These are phyloP conservation scores for Trinorchestia longiramus DNA, from an alignment of 1,140 invertebrate genomes.

Conservation along the genomic window DNA sequence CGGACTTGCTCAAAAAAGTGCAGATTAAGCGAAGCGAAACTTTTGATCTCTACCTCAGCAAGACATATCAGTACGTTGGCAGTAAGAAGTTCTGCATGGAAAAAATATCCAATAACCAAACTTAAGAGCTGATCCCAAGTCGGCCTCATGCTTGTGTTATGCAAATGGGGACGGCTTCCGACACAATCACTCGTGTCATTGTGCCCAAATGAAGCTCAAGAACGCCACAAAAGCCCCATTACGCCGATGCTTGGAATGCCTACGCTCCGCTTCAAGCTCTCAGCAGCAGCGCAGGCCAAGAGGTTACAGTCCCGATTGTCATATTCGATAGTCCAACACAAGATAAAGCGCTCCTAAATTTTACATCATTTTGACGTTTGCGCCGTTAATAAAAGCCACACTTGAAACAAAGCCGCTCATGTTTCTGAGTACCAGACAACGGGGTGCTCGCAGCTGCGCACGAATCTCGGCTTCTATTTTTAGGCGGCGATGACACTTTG, in stretches of 20 bases:
- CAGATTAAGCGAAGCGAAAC: not conserved
- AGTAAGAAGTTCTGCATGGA: not conserved
- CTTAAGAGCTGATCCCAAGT: not conserved
- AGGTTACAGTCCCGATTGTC: conserved; percentile 2
- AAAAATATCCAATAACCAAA: not conserved
- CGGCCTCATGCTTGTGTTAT: conserved; percentile 26
- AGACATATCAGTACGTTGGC: not conserved
- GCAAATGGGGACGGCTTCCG: conserved; percentile 16
- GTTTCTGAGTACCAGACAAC: not conserved
- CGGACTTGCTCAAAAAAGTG: not conserved
- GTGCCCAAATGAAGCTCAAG: conserved; percentile 24
- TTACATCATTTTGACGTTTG: conserved; percentile 22
- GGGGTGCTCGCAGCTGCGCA: not conserved
- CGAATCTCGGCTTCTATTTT: not conserved
- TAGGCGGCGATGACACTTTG: not conserved
- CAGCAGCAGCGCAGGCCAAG: not conserved
- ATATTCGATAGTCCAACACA: not conserved
- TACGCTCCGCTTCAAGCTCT: not conserved
- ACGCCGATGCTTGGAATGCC: conserved; percentile 37
- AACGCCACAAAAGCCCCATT: conserved; percentile 3
- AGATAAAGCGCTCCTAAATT: conserved; percentile 20
- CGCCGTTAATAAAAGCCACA: not conserved
- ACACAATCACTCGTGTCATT: conserved; percentile 43
- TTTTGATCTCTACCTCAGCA: not conserved
- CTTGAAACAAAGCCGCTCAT: conserved; percentile 4